Evolutionary conservation across 2,113 vertebrate species (phyloP), one percentile per base, ranked within the genome.

Genomic region (Mobula birostris): DNA sequence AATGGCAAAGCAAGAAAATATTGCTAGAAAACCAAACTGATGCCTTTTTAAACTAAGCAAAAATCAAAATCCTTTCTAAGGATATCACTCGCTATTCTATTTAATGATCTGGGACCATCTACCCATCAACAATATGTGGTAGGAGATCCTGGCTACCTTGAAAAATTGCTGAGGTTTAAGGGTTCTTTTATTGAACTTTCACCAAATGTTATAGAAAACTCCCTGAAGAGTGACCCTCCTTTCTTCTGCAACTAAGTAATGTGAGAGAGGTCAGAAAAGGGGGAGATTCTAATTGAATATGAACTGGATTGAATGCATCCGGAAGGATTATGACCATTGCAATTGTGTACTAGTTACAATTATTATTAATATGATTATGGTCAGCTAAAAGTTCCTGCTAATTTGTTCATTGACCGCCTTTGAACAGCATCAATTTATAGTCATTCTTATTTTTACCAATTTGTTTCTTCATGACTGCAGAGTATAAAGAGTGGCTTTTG

Each of bases 401-500:
- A 36, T 27, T 48, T 93, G 68, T 93, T 40, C 72, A 21, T 74
- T 72, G 40, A 74, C 68, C 91, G 66, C n/a, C 29, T 66, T 19
- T 90, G 61, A 7, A 66, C 24, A 93, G 36, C 68, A 63, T 93
- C 40, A 40, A 74, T 74, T 93, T 74, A 56, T 24, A 93, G 36
- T 70, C 29, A 56, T 93, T 29, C 70, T 90, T 48, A 48, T 93
- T 74, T 11, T 66, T 74, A 93, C 72, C 68, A 40, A 93, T 93
- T 72, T 93, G 70, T 76, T 36, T 56, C 91, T 93, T 74, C 68
- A 93, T 93, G 91, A 93, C 70, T 40, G 24, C 32, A 72, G 91
- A 93, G 72, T 93, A 93, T 93, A 93, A 56, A 76, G 74, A 11
- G 68, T 74, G 66, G 68, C 36, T 56, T 85, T 87, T 94, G 88